Percentiles rank a stretch among this genome's conserved stretches.
Evolutionary conservation across 2,888 invertebrate genomes (phyloP).

Genomic region (Mythimna albipuncta): DNA sequence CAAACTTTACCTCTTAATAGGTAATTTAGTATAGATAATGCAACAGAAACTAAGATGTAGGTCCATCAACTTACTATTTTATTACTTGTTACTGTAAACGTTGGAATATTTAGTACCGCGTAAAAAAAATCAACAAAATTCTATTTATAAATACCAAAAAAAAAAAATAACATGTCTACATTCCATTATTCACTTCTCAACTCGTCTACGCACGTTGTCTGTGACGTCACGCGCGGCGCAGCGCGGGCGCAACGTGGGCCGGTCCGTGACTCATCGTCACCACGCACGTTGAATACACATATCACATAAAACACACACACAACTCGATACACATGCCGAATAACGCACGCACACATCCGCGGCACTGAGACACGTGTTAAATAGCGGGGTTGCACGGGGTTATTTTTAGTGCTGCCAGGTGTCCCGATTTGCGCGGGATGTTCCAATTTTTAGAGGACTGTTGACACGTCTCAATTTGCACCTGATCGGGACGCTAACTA

Average conservation of each 20-base stretch:
- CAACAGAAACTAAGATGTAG: too few species aligned
- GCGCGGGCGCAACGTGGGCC: slow-evolving; percentile 64
- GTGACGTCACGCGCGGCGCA: slow-evolving; percentile 54
- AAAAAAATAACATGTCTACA: slow-evolving; percentile 18
- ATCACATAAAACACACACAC: slow-evolving; percentile 1
- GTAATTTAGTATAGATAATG: too few species aligned
- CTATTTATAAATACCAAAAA: neutral
- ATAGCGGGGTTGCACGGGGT: neutral
- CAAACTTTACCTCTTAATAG: too few species aligned
- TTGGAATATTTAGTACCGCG: too few species aligned
- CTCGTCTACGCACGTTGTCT: slow-evolving; percentile 64
- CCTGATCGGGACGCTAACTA: too few species aligned
- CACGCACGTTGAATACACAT: slow-evolving; percentile 61
- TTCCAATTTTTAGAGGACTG: too few species aligned
- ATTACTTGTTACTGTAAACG: too few species aligned
- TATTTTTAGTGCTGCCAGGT: too few species aligned
- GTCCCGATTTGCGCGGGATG: too few species aligned
- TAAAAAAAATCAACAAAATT: too few species aligned
- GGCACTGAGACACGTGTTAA: neutral
- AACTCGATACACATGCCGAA: slow-evolving; percentile 7
- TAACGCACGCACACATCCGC: slow-evolving; percentile 23
- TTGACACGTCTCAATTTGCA: too few species aligned
- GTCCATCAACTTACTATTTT: too few species aligned
- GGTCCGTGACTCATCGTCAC: slow-evolving; percentile 58
- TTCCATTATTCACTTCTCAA: slow-evolving; percentile 27